Evolutionary conservation across 2,113 vertebrate genomes (phyloP).

Genomic region (Mustelus asterias): DNA sequence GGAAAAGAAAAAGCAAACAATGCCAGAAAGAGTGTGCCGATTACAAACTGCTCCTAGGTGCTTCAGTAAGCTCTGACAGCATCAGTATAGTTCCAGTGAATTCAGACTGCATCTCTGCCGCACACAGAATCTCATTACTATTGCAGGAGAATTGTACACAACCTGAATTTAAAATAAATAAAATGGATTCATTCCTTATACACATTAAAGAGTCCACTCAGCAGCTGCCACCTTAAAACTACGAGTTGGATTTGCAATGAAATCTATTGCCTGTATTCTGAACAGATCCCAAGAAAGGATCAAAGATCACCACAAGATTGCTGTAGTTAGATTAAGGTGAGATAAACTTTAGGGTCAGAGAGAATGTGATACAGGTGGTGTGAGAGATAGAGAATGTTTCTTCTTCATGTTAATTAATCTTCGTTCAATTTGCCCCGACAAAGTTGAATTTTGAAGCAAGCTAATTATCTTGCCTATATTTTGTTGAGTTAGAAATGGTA

Average conservation of each 20-base stretch:
- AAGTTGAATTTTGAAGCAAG: background rate
- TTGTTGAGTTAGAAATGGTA: background rate
- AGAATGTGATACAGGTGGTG: background rate
- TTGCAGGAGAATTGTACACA: background rate
- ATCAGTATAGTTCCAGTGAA: background rate
- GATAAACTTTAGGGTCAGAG: background rate
- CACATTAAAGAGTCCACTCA: background rate
- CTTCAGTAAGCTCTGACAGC: background rate
- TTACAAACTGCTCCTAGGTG: background rate
- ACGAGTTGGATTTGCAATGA: background rate
- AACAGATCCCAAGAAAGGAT: background rate
- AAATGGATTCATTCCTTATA: background rate
- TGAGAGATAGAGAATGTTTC: background rate
- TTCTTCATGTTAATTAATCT: background rate
- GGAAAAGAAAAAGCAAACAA: conserved; percentile 13
- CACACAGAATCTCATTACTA: background rate
- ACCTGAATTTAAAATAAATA: background rate
- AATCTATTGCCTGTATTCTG: background rate
- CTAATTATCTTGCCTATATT: background rate
- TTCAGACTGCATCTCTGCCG: background rate
- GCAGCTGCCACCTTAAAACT: background rate
- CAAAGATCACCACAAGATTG: background rate
- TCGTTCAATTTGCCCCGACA: background rate
- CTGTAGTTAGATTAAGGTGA: background rate
- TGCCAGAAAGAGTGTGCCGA: background rate